Evolutionary conservation across 2,113 vertebrate genomes (phyloP).

Genomic region (Aegypius monachus): DNA sequence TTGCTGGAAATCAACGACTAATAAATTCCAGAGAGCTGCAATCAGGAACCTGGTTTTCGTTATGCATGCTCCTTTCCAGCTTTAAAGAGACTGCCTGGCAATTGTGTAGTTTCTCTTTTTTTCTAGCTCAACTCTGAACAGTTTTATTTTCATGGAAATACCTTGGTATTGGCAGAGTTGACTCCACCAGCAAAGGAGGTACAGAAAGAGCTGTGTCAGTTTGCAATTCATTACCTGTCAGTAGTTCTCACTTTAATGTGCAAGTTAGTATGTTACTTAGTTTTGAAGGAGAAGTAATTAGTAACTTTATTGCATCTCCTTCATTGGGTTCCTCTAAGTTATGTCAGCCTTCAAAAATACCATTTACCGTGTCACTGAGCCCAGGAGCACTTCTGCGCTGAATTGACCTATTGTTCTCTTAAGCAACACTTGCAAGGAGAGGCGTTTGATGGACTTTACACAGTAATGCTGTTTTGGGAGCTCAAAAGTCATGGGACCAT

Average conservation of each 20-base stretch:
- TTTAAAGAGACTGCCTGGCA: not conserved
- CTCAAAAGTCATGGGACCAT: not conserved
- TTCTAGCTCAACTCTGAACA: not conserved
- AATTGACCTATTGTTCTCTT: slow-evolving; percentile 36
- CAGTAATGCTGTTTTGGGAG: slow-evolving; percentile 3
- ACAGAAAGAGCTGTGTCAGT: not conserved
- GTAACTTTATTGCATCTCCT: not conserved
- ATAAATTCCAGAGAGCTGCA: not conserved
- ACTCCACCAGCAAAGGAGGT: not conserved
- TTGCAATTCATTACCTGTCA: not conserved
- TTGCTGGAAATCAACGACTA: not conserved
- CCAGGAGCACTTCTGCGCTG: not conserved
- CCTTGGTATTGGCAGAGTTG: not conserved
- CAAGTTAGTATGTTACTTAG: not conserved
- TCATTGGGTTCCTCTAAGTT: not conserved
- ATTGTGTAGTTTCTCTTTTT: not conserved
- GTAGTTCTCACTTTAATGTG: not conserved
- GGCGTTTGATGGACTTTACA: slow-evolving; percentile 44
- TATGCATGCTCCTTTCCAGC: not conserved
- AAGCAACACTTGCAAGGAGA: not conserved
- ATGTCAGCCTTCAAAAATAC: not conserved
- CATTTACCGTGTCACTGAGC: not conserved
- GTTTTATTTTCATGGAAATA: not conserved
- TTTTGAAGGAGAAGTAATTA: slow-evolving; percentile 29
- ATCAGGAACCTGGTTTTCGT: not conserved